Base-by-base conservation (phyloP, 2,113 vertebrate species). In the Canis aureus region DNA sequence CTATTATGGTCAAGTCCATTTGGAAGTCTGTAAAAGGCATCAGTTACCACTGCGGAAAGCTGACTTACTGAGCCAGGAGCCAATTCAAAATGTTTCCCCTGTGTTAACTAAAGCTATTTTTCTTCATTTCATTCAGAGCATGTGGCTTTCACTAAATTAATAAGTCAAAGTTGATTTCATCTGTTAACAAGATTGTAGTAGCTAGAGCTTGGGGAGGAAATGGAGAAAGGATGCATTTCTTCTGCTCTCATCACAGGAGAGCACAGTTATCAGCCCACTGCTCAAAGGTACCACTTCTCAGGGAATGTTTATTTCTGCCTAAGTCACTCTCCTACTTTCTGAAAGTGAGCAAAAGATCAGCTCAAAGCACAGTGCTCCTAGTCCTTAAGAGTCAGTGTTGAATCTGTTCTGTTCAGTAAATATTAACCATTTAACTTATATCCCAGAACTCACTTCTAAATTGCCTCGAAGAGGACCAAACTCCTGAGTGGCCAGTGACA, bases 151-250 rank as follows among this genome's bases (percentile, higher is more conserved):
- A 43, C 66, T 57, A 76, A 86, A 87, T 78, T 67, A 90, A 96
- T 95, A 96, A 81, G 74, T 95, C 71, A 55, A 89, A 59, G 22
- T 90, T 92, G 84, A 86, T 95, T 92, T 81, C 71, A 67, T 60
- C 43, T 85, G 53, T 95, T 86, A 90, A 76, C 12, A 69, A 82
- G 73, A 11, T 29, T 25, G 10, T 43, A 67, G 67, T 19, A 23
- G 11, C 74, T 35, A 67, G 51, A 81, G 22, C 10, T 35, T 82
- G 59, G 27, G 23, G 9, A 66, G 49, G 59, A 60, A 85, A 43
- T 35, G 38, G 95, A 80, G 38, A 49, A 76, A 76, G 22, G 12
- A 25, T 57, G 12, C 9, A 32, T 17, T 90, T 66, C 19, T 66
- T 32, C 3, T 9, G 13, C 55, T 67, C 17, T 86, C 29, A 53